Percentiles rank a stretch among this genome's conserved stretches.
Conservation (phyloP, 2,797 vertebrate species). For the Rachycentron canadum region DNA sequence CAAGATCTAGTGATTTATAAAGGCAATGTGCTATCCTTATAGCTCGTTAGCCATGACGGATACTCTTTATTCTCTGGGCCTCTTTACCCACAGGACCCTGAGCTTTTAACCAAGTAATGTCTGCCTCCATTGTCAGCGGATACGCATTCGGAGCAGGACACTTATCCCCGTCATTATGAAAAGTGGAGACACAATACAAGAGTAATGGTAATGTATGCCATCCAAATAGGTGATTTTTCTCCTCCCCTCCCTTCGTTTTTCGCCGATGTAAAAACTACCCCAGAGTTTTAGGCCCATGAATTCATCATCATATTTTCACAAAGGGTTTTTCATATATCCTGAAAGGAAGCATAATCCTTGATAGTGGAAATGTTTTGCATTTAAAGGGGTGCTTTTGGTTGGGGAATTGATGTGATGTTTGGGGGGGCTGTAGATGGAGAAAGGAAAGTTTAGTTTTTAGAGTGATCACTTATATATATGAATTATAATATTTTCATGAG, state of each 20-base stretch:
- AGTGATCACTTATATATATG: conserved; percentile 84
- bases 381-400: conserved; percentile 84
- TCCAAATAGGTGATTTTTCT: conserved; percentile 88
- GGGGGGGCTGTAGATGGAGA: conserved; percentile 56
- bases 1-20: conserved; percentile 98
- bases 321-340: conserved; percentile 80
- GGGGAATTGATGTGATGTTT: conserved; percentile 79
- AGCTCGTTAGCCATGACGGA: conserved; percentile 99
- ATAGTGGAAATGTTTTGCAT: conserved; percentile 88
- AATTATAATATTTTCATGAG: conserved; percentile 84
- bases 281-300: conserved; percentile 83
- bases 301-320: conserved; percentile 88
- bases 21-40: conserved; percentile 95
- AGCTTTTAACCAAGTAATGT: conserved; percentile 93
- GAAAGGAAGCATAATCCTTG: conserved; percentile 87
- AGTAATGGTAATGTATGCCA: conserved; percentile 88
- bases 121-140: conserved; percentile 88
- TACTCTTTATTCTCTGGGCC: conserved; percentile 93
- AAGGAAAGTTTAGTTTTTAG: conserved; percentile 79
- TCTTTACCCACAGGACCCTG: conserved; percentile 91
- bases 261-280: conserved; percentile 82
- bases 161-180: conserved; percentile 91
- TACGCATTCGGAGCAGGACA: conserved; percentile 86
- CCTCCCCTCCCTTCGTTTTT: conserved; percentile 75
- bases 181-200: conserved; percentile 89